Conservation (phyloP, 2,888 invertebrate species). For the Trissoscelio sp. region DNA sequence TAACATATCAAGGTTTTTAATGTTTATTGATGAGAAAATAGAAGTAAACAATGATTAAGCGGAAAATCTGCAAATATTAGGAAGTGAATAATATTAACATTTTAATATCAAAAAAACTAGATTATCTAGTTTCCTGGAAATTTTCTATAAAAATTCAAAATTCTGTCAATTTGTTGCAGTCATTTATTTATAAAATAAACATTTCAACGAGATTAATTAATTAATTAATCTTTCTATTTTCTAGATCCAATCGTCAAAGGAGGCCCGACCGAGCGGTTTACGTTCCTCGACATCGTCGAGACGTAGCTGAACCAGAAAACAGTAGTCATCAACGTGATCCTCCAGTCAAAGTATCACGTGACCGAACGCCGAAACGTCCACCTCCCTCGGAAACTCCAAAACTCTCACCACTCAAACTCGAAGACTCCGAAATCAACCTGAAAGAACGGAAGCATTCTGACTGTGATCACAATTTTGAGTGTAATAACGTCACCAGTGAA, state of each 20-base stretch:
- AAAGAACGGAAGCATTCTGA: neutral
- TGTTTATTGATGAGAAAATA: neutral
- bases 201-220: no score
- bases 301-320: constrained; percentile 77
- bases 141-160: no score
- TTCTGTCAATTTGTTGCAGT: neutral
- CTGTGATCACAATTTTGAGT: constrained; percentile 52
- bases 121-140: no score
- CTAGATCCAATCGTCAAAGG: constrained; percentile 81
- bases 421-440: neutral
- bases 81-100: no score
- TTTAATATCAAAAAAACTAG: no score
- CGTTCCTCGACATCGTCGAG: constrained; percentile 89
- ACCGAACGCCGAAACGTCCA: constrained; percentile 6
- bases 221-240: neutral
- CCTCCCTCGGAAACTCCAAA: neutral
- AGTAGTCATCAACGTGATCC: constrained; percentile 26
- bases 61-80: no score
- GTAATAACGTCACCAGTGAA: constrained; percentile 17
- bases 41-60: no score
- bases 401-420: neutral
- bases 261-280: constrained; percentile 92
- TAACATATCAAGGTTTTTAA: neutral
- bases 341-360: constrained; percentile 1
- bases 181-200: no score